Percentiles rank a stretch among this genome's conserved stretches.
Conservation (phyloP, 53 echinoderm and acorn worm species). For the Hippasteria phrygiana region DNA sequence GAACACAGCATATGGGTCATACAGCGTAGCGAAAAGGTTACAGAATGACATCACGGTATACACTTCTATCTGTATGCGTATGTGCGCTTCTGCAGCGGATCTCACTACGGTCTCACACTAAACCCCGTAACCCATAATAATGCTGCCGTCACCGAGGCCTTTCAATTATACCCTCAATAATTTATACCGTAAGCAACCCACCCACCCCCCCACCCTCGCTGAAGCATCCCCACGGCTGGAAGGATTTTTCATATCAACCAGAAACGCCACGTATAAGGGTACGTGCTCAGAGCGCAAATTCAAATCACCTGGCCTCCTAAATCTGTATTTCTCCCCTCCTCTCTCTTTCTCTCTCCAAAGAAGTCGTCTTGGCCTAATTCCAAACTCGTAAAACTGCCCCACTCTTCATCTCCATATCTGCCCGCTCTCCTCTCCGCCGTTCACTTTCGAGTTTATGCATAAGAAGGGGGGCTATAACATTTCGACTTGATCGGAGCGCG, state of each 20-base stretch:
- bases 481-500: slow-evolving; percentile 58
- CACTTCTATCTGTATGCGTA: background rate
- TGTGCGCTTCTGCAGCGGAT: background rate
- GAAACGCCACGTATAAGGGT: slow-evolving; percentile 10
- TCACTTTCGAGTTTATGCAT: slow-evolving; percentile 62
- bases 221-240: background rate
- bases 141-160: background rate
- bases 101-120: background rate
- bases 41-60: background rate
- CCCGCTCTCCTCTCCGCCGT: slow-evolving; percentile 34
- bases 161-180: slow-evolving; percentile 32
- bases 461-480: slow-evolving; percentile 57
- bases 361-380: slow-evolving; percentile 66
- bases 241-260: slow-evolving; percentile 27
- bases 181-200: slow-evolving; percentile 37
- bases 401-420: slow-evolving; percentile 61
- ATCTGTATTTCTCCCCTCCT: slow-evolving; percentile 12
- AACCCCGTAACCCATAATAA: slow-evolving; percentile 34
- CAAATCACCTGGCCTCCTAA: slow-evolving; percentile 37
- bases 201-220: slow-evolving; percentile 3
- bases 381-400: slow-evolving; percentile 63
- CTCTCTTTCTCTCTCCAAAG: slow-evolving; percentile 28
- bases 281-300: slow-evolving; percentile 39
- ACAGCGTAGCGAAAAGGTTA: background rate
- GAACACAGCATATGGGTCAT: no score